phyloP scores from a whole-genome alignment of 1,140 invertebrate species.

The Periplaneta americana region DNA sequence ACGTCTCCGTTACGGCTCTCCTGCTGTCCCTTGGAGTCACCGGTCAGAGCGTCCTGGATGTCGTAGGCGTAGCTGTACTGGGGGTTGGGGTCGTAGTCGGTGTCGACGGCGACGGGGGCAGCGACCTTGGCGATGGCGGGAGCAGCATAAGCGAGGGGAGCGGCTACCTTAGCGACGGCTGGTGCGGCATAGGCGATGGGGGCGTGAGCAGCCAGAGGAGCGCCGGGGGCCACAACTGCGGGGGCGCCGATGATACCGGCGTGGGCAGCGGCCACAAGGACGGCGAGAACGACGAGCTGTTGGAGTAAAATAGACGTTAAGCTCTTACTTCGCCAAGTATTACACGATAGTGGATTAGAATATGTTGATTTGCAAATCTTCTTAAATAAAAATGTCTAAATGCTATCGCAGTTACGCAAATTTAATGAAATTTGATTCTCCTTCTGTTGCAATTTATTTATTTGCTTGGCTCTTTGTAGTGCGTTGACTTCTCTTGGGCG shows the following conservation, averaged over 20 bases:
- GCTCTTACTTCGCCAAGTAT: too few species aligned
- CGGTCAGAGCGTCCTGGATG: conserved; percentile 28
- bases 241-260: conserved; percentile 17
- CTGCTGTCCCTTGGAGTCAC: conserved; percentile 26
- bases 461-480: too few species aligned
- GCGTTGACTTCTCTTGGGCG: too few species aligned
- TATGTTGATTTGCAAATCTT: too few species aligned
- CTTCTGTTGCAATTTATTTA: too few species aligned
- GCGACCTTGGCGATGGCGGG: conserved; percentile 20
- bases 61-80: conserved; percentile 21
- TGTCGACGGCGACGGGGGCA: conserved; percentile 26
- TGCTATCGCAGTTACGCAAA: too few species aligned
- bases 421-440: too few species aligned
- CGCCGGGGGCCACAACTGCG: conserved; percentile 1
- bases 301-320: background rate
- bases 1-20: conserved; percentile 22
- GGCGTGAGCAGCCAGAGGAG: background rate
- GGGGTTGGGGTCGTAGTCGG: conserved; percentile 22
- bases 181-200: conserved; percentile 20
- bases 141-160: conserved; percentile 21
- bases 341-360: too few species aligned
- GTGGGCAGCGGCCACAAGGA: conserved; percentile 33
- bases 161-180: conserved; percentile 21
- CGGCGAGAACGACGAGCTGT: conserved; percentile 41
- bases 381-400: too few species aligned